These are phyloP conservation scores for Champsocephalus gunnari DNA, from an alignment of 2,797 vertebrate genomes.

Conservation along the genomic window DNA sequence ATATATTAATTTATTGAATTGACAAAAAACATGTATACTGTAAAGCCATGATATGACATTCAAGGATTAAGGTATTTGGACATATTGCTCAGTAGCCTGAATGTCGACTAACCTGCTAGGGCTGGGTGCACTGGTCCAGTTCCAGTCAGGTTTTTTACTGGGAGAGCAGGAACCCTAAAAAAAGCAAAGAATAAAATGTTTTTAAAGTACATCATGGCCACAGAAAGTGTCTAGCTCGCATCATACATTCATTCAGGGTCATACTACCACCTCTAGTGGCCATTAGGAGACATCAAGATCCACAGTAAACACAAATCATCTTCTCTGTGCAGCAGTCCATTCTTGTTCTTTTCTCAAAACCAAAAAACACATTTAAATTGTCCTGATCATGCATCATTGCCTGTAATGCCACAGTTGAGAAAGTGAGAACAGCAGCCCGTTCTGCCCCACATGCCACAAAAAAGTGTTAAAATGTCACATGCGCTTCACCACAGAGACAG, in stretches of 20 bases:
- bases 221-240: not conserved
- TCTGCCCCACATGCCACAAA: conserved; percentile 29
- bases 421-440: conserved; percentile 29
- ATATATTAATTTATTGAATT: too few species aligned
- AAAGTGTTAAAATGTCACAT: conserved; percentile 70
- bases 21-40: too few species aligned
- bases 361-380: not conserved
- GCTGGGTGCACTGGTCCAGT: conserved; percentile 94
- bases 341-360: not conserved
- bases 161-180: conserved; percentile 93
- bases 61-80: too few species aligned
- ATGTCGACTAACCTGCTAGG: conserved; percentile 88
- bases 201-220: not conserved
- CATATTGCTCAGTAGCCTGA: not conserved
- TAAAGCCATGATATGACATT: too few species aligned
- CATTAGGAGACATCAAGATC: not conserved
- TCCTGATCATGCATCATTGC: conserved; percentile 11
- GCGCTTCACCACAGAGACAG: conserved; percentile 41
- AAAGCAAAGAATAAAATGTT: not conserved
- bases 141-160: conserved; percentile 95
- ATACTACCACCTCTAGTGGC: not conserved
- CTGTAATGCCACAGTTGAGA: conserved; percentile 18
- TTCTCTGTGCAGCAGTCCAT: not conserved
- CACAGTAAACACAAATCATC: not conserved
- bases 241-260: not conserved